phyloP scores from a whole-genome alignment of 2,888 invertebrate genomes.

The Furcula furcula region DNA sequence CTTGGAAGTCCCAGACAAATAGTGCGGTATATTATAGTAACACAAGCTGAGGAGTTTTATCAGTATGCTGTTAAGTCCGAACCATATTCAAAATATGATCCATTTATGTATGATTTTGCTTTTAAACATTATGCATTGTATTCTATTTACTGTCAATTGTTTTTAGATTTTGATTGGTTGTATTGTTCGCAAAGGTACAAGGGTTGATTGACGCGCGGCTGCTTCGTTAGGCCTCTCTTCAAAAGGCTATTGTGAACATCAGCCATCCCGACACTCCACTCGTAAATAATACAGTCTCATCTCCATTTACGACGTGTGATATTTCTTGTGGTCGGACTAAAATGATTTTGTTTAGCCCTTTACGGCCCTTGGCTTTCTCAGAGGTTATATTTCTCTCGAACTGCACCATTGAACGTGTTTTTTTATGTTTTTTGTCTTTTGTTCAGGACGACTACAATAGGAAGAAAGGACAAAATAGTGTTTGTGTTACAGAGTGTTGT shows the following conservation, averaged over 20 bases:
- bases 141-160: neutral
- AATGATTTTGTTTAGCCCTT: slow-evolving; percentile 38
- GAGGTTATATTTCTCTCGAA: slow-evolving; percentile 14
- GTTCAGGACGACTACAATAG: too few relatives aligned
- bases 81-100: too few relatives aligned
- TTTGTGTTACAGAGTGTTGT: too few relatives aligned
- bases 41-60: too few relatives aligned
- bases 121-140: too few relatives aligned
- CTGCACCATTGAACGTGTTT: slow-evolving; percentile 26
- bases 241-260: slow-evolving; percentile 39
- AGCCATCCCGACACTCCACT: slow-evolving; percentile 26
- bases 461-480: too few relatives aligned
- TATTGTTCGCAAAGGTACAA: slow-evolving; percentile 43
- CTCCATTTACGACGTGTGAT: slow-evolving; percentile 57
- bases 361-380: slow-evolving; percentile 17
- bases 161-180: slow-evolving; percentile 16
- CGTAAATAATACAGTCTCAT: slow-evolving; percentile 50
- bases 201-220: slow-evolving; percentile 61
- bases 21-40: too few relatives aligned
- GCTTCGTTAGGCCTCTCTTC: slow-evolving; percentile 62
- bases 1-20: too few relatives aligned
- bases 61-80: too few relatives aligned
- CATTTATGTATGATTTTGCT: too few relatives aligned
- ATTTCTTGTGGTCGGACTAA: slow-evolving; percentile 46
- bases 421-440: slow-evolving; percentile 15